Percentiles rank a stretch among this genome's conserved stretches.
phyloP scores from a whole-genome alignment of 92 coral and sea anemone species.

The Bergia puertoricense region DNA sequence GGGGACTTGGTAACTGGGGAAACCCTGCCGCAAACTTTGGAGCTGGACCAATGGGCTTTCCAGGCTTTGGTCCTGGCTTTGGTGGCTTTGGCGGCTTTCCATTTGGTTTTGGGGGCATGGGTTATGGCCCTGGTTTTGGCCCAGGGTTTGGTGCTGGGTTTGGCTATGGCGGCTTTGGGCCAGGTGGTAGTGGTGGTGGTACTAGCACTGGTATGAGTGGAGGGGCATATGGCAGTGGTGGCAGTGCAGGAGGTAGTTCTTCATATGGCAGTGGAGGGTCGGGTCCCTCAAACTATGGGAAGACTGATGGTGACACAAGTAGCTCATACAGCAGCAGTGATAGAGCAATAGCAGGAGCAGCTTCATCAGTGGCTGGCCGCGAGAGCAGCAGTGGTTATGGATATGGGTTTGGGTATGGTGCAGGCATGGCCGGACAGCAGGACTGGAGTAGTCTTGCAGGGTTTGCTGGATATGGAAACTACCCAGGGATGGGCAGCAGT shows the following conservation, averaged over 20 bases:
- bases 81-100: conserved; percentile 67
- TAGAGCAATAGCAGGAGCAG: conserved; percentile 1
- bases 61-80: conserved; percentile 60
- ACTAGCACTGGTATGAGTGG: conserved; percentile 38
- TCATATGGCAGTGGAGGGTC: conserved; percentile 55
- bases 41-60: conserved; percentile 68
- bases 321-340: conserved; percentile 17
- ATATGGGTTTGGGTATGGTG: conserved; percentile 18
- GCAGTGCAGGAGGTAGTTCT: conserved; percentile 29
- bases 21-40: conserved; percentile 52
- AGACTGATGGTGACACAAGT: conserved; percentile 57
- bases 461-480: conserved; percentile 54
- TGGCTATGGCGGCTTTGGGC: conserved; percentile 51
- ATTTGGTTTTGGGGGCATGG: conserved; percentile 54
- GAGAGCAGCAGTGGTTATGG: neutral
- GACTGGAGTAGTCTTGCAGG: conserved; percentile 56
- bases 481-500: conserved; percentile 28
- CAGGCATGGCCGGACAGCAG: conserved; percentile 33
- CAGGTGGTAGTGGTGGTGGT: conserved; percentile 44
- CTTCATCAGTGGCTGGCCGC: neutral
- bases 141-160: conserved; percentile 16
- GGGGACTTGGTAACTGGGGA: conserved; percentile 22
- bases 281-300: conserved; percentile 41
- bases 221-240: conserved; percentile 2
- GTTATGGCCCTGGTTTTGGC: conserved; percentile 21